Conservation (phyloP, 1,140 invertebrate species). For the Drosophila santomea region DNA sequence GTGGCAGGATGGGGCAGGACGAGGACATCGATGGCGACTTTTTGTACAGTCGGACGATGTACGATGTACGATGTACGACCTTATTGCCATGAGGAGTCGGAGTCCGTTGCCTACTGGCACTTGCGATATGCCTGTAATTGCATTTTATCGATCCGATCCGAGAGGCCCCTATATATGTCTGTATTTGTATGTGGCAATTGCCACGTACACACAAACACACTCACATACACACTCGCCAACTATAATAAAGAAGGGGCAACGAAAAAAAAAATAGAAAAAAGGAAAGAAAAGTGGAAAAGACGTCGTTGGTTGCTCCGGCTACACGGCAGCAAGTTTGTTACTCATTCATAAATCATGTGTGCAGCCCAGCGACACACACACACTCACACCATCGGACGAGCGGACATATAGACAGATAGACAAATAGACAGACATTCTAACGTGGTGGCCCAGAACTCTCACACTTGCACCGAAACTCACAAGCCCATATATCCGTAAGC, state of each 20-base stretch:
- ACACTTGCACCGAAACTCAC: neutral
- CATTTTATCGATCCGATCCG: constrained; percentile 78
- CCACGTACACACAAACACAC: constrained; percentile 54
- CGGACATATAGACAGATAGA: constrained; percentile 45
- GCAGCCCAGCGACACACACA: constrained; percentile 55
- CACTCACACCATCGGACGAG: constrained; percentile 25
- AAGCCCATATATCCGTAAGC: constrained; percentile 27
- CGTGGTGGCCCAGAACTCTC: constrained; percentile 15
- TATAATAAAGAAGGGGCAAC: constrained; percentile 68
- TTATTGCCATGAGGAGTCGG: constrained; percentile 72
- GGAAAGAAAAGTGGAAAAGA: constrained; percentile 65
- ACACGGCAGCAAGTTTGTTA: constrained; percentile 82
- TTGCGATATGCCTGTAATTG: constrained; percentile 83
- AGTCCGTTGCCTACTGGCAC: constrained; percentile 72
- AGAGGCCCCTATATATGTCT: constrained; percentile 39
- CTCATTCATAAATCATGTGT: constrained; percentile 83
- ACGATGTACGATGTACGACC: constrained; percentile 77
- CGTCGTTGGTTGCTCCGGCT: constrained; percentile 70
- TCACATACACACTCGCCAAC: constrained; percentile 48
- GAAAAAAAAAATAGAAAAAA: constrained; percentile 42
- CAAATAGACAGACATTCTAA: constrained; percentile 39
- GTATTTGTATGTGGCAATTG: constrained; percentile 72
- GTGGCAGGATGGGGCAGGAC: neutral
- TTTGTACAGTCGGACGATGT: constrained; percentile 74
- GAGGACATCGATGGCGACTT: constrained; percentile 55